phyloP scores from a whole-genome alignment of 2,113 vertebrate genomes.

The Strix aluco region DNA sequence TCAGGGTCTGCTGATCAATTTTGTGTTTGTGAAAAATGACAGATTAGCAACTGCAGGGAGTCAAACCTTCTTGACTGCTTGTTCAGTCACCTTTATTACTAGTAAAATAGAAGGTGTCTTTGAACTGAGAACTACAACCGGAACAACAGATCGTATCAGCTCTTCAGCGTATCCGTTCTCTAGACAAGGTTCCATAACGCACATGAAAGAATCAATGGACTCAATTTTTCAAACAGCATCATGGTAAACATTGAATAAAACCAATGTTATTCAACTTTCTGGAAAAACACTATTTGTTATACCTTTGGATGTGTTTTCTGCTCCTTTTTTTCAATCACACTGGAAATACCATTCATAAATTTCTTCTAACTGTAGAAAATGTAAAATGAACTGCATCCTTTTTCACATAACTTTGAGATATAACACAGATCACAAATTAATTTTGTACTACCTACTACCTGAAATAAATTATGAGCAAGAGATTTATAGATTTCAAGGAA shows the following conservation, averaged over 20 bases:
- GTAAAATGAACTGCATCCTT: not conserved
- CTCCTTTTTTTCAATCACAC: not conserved
- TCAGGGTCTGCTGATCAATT: not conserved
- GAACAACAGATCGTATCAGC: not conserved
- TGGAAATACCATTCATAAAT: not conserved
- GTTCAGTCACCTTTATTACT: not conserved
- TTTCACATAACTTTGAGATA: not conserved
- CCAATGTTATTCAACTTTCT: not conserved
- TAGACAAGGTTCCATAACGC: not conserved
- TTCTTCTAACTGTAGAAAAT: not conserved
- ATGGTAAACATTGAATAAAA: not conserved
- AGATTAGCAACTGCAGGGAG: not conserved
- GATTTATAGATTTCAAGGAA: not conserved
- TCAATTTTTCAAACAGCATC: not conserved
- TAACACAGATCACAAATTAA: not conserved
- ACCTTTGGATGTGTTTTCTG: not conserved
- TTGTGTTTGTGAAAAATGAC: not conserved
- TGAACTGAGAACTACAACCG: not conserved
- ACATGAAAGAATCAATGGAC: not conserved
- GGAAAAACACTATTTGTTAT: not conserved
- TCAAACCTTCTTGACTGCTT: not conserved
- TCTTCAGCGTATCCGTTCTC: not conserved
- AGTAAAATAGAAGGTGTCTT: not conserved
- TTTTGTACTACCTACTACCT: not conserved
- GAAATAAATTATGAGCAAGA: not conserved